A percentile compares a stretch with the other conserved stretches of the same genome.
phyloP scores from a whole-genome alignment of 2,888 invertebrate species.

The Campaea margaritaria region DNA sequence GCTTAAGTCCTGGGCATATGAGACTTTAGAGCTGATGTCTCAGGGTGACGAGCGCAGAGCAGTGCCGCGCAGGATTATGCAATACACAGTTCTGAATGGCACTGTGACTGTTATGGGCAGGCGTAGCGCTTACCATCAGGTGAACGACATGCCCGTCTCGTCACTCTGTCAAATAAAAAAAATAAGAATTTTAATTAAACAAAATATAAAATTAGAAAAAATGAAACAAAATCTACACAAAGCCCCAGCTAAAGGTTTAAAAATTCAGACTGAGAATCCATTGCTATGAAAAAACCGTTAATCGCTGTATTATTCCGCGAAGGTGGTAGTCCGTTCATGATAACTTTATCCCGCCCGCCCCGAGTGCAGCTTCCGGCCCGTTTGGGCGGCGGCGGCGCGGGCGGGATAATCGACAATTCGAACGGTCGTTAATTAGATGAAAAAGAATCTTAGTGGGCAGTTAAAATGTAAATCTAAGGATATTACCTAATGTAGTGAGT shows the following conservation, averaged over 20 bases:
- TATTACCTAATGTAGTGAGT: background rate
- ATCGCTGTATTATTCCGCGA: constrained; percentile 43
- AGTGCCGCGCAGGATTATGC: too few relatives aligned
- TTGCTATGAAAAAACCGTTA: constrained; percentile 30
- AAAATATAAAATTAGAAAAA: background rate
- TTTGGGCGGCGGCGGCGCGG: constrained; percentile 41
- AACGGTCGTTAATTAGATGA: constrained; percentile 53
- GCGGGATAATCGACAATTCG: constrained; percentile 56
- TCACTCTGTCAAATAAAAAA: too few relatives aligned
- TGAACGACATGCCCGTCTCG: too few relatives aligned
- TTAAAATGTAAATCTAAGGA: constrained; percentile 30
- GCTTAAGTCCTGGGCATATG: too few relatives aligned
- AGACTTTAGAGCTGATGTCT: too few relatives aligned
- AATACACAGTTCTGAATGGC: too few relatives aligned
- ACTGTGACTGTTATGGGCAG: too few relatives aligned
- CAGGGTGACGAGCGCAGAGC: too few relatives aligned
- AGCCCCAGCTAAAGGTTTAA: constrained; percentile 23
- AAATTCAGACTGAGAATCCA: constrained; percentile 18
- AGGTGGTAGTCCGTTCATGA: constrained; percentile 50
- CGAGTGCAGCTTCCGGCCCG: constrained; percentile 38
- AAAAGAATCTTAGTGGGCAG: constrained; percentile 40
- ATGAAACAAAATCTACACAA: background rate
- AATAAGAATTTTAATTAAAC: background rate
- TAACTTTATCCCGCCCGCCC: constrained; percentile 48
- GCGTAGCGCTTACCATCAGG: too few relatives aligned